A percentile compares a stretch with the other conserved stretches of the same genome.
Evolutionary conservation across 2,113 vertebrate species (phyloP).

Genomic region (Phoxinus phoxinus): DNA sequence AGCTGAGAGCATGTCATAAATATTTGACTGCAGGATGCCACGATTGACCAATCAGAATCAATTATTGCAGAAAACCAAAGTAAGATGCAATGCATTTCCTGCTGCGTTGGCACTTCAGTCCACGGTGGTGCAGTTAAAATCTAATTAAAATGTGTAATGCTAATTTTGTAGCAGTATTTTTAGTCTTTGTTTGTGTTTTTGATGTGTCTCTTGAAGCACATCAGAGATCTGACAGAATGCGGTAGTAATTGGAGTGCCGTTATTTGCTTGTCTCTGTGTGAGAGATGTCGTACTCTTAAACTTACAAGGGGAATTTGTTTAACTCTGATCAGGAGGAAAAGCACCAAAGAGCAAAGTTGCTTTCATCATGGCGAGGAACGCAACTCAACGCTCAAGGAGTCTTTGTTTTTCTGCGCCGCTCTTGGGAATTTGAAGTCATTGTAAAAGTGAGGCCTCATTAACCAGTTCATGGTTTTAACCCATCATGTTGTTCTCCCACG

Average conservation of each 20-base stretch:
- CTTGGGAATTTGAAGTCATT: neutral
- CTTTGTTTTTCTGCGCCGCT: conserved; percentile 19
- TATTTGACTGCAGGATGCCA: neutral
- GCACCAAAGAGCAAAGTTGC: conserved; percentile 26
- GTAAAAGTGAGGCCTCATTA: neutral
- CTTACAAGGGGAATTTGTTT: conserved; percentile 25
- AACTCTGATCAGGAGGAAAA: conserved; percentile 34
- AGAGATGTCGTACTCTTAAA: conserved; percentile 5
- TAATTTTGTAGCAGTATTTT: neutral
- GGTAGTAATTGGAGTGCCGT: neutral
- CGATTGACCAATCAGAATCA: neutral
- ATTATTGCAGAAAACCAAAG: neutral
- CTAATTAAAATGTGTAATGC: neutral
- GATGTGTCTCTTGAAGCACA: neutral
- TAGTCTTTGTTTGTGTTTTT: neutral
- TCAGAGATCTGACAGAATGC: neutral
- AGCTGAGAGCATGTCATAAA: neutral
- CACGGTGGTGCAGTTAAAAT: neutral
- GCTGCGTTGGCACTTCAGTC: no score
- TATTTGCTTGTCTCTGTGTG: neutral
- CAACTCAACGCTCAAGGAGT: conserved; percentile 19
- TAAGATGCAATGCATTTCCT: neutral
- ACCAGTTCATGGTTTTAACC: conserved; percentile 3
- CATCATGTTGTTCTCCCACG: neutral
- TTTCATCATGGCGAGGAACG: conserved; percentile 32